Evolutionary conservation across 2,888 invertebrate genomes (phyloP).

Genomic region (Metallyticus violacea): DNA sequence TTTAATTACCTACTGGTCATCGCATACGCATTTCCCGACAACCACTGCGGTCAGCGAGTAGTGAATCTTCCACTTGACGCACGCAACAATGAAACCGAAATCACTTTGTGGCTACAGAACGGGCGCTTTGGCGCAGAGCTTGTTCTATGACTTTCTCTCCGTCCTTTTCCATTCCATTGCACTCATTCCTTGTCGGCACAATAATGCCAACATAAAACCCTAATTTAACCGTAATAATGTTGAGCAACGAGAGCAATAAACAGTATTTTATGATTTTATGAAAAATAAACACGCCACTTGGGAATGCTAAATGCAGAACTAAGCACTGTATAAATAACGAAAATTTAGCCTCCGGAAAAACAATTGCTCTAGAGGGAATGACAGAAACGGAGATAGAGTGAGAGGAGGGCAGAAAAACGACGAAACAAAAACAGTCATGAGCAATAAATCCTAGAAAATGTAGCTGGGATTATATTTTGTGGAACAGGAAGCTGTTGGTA

Average conservation of each 20-base stretch:
- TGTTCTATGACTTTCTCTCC: neutral
- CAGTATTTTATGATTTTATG: neutral
- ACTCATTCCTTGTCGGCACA: neutral
- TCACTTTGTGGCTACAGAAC: neutral
- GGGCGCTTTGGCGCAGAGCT: neutral
- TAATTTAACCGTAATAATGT: neutral
- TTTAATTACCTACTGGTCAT: too few relatives aligned
- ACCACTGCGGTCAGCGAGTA: neutral
- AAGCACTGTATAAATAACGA: neutral
- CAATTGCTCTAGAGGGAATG: neutral
- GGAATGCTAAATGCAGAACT: neutral
- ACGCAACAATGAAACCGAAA: too few relatives aligned
- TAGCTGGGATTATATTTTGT: neutral
- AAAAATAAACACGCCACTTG: neutral
- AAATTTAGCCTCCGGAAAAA: neutral
- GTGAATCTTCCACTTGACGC: neutral
- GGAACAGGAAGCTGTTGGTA: neutral
- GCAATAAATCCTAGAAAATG: neutral
- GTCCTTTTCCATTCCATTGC: neutral
- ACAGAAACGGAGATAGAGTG: neutral
- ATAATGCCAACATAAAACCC: neutral
- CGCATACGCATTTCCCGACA: too few relatives aligned
- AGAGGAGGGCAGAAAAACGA: neutral
- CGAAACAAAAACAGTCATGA: neutral
- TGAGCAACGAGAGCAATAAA: neutral